Conservation (phyloP, 2,113 vertebrate species). For the Syrrhaptes paradoxus region DNA sequence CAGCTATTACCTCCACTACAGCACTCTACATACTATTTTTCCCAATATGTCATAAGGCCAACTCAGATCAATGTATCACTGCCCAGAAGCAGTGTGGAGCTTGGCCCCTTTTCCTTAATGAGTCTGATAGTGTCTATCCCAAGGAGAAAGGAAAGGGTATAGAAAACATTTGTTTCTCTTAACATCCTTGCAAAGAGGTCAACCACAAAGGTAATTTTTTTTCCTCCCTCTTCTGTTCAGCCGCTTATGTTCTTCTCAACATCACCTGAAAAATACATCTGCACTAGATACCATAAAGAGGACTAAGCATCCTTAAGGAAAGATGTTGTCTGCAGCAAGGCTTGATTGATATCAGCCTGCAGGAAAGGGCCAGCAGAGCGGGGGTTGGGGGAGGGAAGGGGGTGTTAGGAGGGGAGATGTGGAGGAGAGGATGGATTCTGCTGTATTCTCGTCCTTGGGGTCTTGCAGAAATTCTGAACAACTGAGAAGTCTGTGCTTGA, state of each 20-base stretch:
- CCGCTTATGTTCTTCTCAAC: neutral
- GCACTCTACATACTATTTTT: neutral
- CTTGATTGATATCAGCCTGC: neutral
- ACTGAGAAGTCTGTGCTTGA: neutral
- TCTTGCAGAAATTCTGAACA: neutral
- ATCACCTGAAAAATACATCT: neutral
- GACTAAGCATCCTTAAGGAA: neutral
- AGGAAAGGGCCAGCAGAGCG: neutral
- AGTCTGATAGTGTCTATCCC: neutral
- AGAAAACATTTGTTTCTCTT: slow-evolving; percentile 4
- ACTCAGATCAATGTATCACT: neutral
- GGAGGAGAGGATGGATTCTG: neutral
- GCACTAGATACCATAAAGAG: neutral
- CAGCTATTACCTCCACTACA: neutral
- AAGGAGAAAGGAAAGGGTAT: slow-evolving; percentile 29
- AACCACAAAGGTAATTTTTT: neutral
- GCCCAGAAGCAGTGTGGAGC: neutral
- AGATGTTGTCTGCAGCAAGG: neutral
- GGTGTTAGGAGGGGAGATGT: too few species aligned
- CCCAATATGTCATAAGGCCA: neutral
- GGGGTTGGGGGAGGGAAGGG: neutral
- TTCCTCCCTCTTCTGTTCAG: neutral
- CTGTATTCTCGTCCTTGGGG: neutral
- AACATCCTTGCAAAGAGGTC: neutral
- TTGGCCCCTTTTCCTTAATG: neutral